Base-by-base conservation (phyloP, 2,888 invertebrate species). In the Meloe dianella region DNA sequence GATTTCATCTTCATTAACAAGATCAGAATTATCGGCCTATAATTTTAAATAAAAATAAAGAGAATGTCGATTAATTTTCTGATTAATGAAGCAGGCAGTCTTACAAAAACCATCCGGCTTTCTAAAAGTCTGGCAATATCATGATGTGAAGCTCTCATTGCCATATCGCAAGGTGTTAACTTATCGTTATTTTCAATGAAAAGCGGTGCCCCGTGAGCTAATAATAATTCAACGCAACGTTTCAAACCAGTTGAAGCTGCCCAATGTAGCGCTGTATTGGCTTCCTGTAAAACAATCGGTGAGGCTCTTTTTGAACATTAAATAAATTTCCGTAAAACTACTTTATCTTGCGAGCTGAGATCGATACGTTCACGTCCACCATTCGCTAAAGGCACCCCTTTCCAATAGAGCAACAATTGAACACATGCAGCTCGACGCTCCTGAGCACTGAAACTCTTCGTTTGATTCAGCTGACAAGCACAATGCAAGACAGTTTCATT, bases 71-170 rank as follows among this genome's bases (percentile, higher is more conserved):
- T 57, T 17, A 5, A 63, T 20, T n/a, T n/a, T n/a, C n/a, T n/a
- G n/a, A n/a, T n/a, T n/a, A n/a, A n/a, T n/a, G n/a, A n/a, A n/a
- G 22, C 6, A 10, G n/a, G 17, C 5, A 57, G 17, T 85, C 86
- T 85, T 80, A 87, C 87, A 81, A 90, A 90, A 64, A 91, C 89
- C 89, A 90, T 90, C 73, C 88, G 87, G 59, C 89, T 89, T 81
- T 91, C 90, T 41, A 91, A 81, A 70, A 88, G 86, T 41, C 88
- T 84, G 17, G 90, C 90, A 69, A 91, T 88, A 70, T 88, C 86
- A 69, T 87, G 86, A 79, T 89, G 86, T 6, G 86, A 85, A 56
- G 83, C 84, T 73, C 86, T 84, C 82, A 89, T 88, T 7, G 90
- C 90, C 69, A 88, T 81, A 81, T 90, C 90, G 79, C 90, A 90